Percentiles rank a stretch among this genome's conserved stretches.
Conservation (phyloP, 2,113 vertebrate species). For the Felis catus region DNA sequence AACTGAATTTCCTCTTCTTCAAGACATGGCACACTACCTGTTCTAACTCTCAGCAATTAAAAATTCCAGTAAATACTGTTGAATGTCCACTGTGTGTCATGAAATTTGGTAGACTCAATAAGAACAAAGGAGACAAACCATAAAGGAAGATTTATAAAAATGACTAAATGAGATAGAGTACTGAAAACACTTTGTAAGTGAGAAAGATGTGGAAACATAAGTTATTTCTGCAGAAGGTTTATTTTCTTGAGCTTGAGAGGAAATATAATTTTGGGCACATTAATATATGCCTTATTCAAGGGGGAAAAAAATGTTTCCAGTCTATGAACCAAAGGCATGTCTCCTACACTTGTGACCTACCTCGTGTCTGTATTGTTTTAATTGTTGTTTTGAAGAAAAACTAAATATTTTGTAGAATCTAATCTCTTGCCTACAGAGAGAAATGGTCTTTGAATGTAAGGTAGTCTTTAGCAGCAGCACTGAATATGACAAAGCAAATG, state of each 20-base stretch:
- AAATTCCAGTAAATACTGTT: background rate
- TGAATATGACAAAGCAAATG: slow-evolving; percentile 74
- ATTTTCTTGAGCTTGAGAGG: background rate
- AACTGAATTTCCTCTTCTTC: background rate
- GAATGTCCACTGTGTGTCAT: background rate
- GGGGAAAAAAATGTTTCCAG: background rate
- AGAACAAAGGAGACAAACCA: slow-evolving; percentile 1
- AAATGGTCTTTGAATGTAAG: slow-evolving; percentile 36
- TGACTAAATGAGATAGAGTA: background rate
- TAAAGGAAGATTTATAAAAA: background rate
- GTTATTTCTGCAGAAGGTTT: background rate
- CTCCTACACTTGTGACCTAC: background rate
- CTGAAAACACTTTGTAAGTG: background rate
- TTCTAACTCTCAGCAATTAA: background rate
- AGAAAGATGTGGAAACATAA: background rate
- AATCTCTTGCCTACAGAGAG: slow-evolving; percentile 36
- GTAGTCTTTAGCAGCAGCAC: slow-evolving; percentile 10
- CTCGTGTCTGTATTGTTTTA: slow-evolving; percentile 27
- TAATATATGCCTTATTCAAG: background rate
- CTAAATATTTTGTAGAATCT: background rate
- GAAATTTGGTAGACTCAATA: background rate
- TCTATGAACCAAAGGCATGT: background rate
- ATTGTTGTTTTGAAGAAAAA: slow-evolving; percentile 27
- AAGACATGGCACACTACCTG: background rate
- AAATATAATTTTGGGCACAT: background rate